Percentiles rank a stretch among this genome's conserved stretches.
Conservation (phyloP, 2,888 invertebrate species). For the Mimumesa dahlbomi region DNA sequence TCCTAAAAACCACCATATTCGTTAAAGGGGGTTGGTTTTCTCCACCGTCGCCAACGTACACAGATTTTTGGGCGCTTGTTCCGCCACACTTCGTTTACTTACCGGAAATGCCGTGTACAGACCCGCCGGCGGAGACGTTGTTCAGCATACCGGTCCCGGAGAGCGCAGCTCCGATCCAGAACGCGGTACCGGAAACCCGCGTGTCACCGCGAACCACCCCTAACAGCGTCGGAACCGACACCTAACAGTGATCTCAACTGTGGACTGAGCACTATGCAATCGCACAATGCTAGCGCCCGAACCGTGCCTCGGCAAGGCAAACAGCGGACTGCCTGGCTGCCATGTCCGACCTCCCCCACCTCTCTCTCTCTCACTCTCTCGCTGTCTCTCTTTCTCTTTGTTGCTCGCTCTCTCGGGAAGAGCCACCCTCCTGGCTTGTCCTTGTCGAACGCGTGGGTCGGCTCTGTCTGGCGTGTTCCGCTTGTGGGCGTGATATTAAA, state of each 20-base stretch:
- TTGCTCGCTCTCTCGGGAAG: slow-evolving; percentile 36
- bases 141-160: slow-evolving; percentile 79
- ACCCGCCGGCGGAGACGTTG: slow-evolving; percentile 79
- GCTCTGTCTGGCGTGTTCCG: slow-evolving; percentile 43
- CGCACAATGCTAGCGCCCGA: no score
- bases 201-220: slow-evolving; percentile 56
- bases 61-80: no score
- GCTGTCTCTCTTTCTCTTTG: slow-evolving; percentile 43
- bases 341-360: slow-evolving; percentile 78
- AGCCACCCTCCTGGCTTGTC: slow-evolving; percentile 35
- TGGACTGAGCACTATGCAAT: no score
- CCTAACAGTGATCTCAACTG: no score
- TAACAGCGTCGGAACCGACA: background rate
- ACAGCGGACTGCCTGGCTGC: slow-evolving; percentile 79
- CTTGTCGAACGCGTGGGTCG: slow-evolving; percentile 25
- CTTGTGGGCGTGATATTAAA: slow-evolving; percentile 79
- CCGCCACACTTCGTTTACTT: slow-evolving; percentile 69
- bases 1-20: no score
- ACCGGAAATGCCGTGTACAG: slow-evolving; percentile 79
- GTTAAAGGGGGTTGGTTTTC: no score
- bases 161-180: slow-evolving; percentile 72
- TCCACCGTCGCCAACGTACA: no score
- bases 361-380: slow-evolving; percentile 16
- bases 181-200: slow-evolving; percentile 58
- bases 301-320: slow-evolving; percentile 79